Percentiles rank a stretch among this genome's conserved stretches.
phyloP scores from a whole-genome alignment of 2,888 invertebrate genomes.

The Kuschelorhynchus macadamiae region DNA sequence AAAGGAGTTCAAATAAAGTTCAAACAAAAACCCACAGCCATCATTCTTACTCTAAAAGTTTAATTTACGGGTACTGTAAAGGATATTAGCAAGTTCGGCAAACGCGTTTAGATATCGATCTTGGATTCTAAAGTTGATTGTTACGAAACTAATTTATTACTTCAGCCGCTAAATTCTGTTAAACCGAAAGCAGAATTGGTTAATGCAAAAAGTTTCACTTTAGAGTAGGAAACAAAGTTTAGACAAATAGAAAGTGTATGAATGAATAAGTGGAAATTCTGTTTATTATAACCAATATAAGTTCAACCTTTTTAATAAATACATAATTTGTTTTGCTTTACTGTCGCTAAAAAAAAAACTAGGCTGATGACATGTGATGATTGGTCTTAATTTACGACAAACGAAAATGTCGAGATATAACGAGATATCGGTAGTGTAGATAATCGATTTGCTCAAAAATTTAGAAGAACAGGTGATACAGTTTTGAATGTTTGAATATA shows the following conservation, averaged over 20 bases:
- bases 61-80: conserved; percentile 26
- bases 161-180: conserved; percentile 14
- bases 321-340: no score
- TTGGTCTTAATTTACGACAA: no score
- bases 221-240: background rate
- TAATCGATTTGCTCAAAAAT: no score
- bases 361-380: no score
- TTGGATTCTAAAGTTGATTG: conserved; percentile 29
- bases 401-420: no score
- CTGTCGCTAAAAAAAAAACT: no score
- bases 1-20: conserved; percentile 2
- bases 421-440: no score
- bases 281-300: no score
- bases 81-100: conserved; percentile 29
- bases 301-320: no score
- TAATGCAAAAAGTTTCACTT: background rate
- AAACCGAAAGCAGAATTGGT: background rate
- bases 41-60: conserved; percentile 28
- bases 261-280: no score
- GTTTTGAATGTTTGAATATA: no score
- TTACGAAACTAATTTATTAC: conserved; percentile 28
- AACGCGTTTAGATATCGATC: conserved; percentile 21
- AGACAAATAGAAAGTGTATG: background rate
- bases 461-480: no score
- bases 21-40: conserved; percentile 12